These are phyloP conservation scores for Pterobdella sp. DNA, from an alignment of 2,888 invertebrate genomes.

Conservation along the genomic window DNA sequence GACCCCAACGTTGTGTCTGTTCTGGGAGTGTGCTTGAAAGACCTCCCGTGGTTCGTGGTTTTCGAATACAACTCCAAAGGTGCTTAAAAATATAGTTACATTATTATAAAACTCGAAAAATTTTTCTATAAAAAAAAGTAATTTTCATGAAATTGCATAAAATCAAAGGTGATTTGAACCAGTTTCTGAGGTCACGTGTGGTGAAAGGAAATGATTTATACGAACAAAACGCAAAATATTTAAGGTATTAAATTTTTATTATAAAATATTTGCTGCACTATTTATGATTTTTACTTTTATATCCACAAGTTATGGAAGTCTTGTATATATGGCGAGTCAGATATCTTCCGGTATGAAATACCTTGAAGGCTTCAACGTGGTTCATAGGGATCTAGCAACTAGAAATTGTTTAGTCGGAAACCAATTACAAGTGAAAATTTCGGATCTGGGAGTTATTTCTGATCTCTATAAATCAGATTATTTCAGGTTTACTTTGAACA, in stretches of 20 bases:
- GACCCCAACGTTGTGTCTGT: slow-evolving; percentile 76
- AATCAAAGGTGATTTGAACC: neutral
- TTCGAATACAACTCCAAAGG: slow-evolving; percentile 80
- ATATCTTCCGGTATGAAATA: slow-evolving; percentile 84
- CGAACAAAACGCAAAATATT: too few species aligned
- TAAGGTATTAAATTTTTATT: too few species aligned
- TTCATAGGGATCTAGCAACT: slow-evolving; percentile 79
- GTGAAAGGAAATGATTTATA: too few species aligned
- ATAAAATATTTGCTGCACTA: neutral
- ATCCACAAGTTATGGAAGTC: slow-evolving; percentile 66
- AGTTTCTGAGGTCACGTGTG: slow-evolving; percentile 8
- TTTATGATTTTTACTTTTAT: neutral
- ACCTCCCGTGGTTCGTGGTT: slow-evolving; percentile 78
- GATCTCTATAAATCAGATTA: slow-evolving; percentile 61
- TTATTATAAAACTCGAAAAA: neutral
- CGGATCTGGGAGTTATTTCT: slow-evolving; percentile 51
- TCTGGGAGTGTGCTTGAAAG: slow-evolving; percentile 67
- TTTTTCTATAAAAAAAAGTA: neutral
- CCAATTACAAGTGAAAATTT: slow-evolving; percentile 59
- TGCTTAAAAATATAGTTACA: slow-evolving; percentile 52
- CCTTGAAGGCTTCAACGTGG: slow-evolving; percentile 76
- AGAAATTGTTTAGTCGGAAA: slow-evolving; percentile 78
- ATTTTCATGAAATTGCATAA: neutral
- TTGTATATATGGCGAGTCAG: slow-evolving; percentile 74
- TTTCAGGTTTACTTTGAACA: slow-evolving; percentile 37